phyloP scores from a whole-genome alignment of 2,797 vertebrate genomes.

The Fundulus diaphanus region DNA sequence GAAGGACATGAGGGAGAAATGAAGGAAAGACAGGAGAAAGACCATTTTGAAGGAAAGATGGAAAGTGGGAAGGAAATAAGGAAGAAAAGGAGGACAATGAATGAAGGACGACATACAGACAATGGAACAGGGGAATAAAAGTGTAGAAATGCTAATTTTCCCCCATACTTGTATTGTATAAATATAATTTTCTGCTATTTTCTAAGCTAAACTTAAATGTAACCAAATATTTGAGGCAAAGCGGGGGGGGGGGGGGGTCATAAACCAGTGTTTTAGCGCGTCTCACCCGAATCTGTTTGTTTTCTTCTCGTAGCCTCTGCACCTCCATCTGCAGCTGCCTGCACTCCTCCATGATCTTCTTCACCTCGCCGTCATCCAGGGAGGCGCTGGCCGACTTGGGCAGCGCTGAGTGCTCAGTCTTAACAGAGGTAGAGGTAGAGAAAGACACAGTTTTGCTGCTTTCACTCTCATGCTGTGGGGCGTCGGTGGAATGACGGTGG shows the following conservation, averaged over 20 bases:
- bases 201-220: not conserved
- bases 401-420: slow-evolving; percentile 86
- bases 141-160: not conserved
- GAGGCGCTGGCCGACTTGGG: slow-evolving; percentile 89
- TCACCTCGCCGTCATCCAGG: slow-evolving; percentile 90
- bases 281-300: slow-evolving; percentile 91
- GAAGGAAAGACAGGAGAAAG: not conserved
- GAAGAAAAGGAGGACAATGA: not conserved
- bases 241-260: not conserved
- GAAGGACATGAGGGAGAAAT: not conserved
- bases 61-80: not conserved
- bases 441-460: slow-evolving; percentile 89
- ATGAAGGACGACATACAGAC: no score
- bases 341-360: slow-evolving; percentile 95
- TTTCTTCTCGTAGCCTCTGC: slow-evolving; percentile 93
- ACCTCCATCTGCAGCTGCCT: slow-evolving; percentile 92
- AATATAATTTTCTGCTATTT: not conserved
- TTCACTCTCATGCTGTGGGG: slow-evolving; percentile 90
- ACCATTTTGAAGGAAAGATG: not conserved
- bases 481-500: slow-evolving; percentile 3
- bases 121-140: not conserved
- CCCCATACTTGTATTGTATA: not conserved
- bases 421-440: slow-evolving; percentile 87
- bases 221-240: not conserved
- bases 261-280: not conserved